These are phyloP conservation scores for Urechis unicinctus DNA, from an alignment of 2,888 invertebrate species.

Conservation along the genomic window DNA sequence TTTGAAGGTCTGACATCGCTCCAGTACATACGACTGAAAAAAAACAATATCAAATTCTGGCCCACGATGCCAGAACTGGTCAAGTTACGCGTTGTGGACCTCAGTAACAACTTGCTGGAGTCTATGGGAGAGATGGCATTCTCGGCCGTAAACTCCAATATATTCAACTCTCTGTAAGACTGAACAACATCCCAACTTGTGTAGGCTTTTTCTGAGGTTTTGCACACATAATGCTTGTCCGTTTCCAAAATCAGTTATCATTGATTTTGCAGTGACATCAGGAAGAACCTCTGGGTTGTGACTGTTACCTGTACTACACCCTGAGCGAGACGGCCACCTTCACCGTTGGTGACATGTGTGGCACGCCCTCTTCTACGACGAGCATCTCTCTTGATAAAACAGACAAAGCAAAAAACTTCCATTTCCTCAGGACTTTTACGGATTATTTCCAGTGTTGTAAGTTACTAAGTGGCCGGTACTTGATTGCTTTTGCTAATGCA, in stretches of 20 bases:
- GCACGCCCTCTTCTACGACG: constrained; percentile 9
- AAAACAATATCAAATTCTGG: constrained; percentile 21
- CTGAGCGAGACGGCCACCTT: constrained; percentile 9
- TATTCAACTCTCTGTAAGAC: neutral
- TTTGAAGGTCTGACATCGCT: constrained; percentile 21
- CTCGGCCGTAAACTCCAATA: neutral
- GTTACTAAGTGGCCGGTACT: too few relatives aligned
- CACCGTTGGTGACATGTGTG: constrained; percentile 19
- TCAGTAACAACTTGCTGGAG: constrained; percentile 8
- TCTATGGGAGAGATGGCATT: constrained; percentile 7
- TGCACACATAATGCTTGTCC: too few relatives aligned
- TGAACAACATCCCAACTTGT: too few relatives aligned
- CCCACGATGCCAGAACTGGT: constrained; percentile 11
- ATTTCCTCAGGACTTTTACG: constrained; percentile 14
- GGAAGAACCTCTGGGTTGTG: constrained; percentile 20
- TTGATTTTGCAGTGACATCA: constrained; percentile 11
- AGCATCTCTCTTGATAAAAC: constrained; percentile 13
- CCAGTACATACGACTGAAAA: constrained; percentile 16
- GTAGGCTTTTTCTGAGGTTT: too few relatives aligned
- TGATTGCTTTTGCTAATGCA: too few relatives aligned
- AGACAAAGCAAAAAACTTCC: constrained; percentile 2
- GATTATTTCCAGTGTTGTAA: constrained; percentile 22
- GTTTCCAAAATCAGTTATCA: too few relatives aligned
- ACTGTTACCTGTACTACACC: constrained; percentile 21
- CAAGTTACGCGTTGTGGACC: constrained; percentile 16